These are phyloP conservation scores for Caranx melampygus DNA, from an alignment of 2,113 vertebrate species.

Conservation along the genomic window DNA sequence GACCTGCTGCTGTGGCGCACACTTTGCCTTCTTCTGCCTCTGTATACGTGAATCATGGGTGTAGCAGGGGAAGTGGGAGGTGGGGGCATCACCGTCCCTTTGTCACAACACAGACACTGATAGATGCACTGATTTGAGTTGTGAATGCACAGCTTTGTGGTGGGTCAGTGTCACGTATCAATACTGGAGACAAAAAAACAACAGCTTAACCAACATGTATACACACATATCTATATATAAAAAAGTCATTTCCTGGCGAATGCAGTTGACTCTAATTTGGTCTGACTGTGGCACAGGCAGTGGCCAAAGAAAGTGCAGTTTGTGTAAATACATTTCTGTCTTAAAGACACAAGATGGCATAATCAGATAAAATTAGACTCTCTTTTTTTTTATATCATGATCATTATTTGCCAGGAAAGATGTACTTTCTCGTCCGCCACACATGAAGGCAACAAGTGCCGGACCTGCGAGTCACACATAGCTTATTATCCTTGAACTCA, in stretches of 20 bases:
- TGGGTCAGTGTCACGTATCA: slow-evolving; percentile 53
- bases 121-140: slow-evolving; percentile 11
- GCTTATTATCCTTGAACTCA: slow-evolving; percentile 62
- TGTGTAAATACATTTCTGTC: slow-evolving; percentile 60
- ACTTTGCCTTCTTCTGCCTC: not conserved
- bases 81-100: not conserved
- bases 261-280: slow-evolving; percentile 50
- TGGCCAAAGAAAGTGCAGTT: slow-evolving; percentile 34
- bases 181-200: slow-evolving; percentile 41
- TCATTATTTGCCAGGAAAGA: slow-evolving; percentile 10
- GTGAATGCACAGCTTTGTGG: not conserved
- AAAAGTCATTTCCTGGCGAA: slow-evolving; percentile 50
- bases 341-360: slow-evolving; percentile 77
- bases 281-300: slow-evolving; percentile 52
- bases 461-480: slow-evolving; percentile 44
- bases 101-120: not conserved
- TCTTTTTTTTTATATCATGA: not conserved
- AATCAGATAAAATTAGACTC: slow-evolving; percentile 61
- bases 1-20: slow-evolving; percentile 9
- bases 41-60: slow-evolving; percentile 7
- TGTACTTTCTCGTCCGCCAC: slow-evolving; percentile 8
- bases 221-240: slow-evolving; percentile 16
- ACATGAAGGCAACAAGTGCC: slow-evolving; percentile 56
- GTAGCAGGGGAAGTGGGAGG: not conserved
- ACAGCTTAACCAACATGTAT: not conserved